Base-by-base conservation (phyloP, 1,140 invertebrate species). In the Sitophilus oryzae region DNA sequence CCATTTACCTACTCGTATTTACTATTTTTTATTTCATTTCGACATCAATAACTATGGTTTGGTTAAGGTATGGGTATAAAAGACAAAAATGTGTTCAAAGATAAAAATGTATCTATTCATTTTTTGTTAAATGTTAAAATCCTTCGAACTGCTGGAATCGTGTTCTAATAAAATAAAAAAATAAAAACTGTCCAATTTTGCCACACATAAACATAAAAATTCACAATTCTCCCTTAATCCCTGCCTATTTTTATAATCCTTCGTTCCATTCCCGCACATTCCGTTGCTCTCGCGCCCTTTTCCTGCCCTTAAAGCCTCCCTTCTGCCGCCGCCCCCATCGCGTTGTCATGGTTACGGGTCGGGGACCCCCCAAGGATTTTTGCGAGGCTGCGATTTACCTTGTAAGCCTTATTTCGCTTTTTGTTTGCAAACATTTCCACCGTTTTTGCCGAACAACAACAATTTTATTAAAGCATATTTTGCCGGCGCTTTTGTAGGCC, bases 391-490 rank as follows among this genome's bases (percentile, higher is more conserved):
- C 51, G 51, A 53, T 53, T 53, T 53, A 53, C 41, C 38, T 34
- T 21, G 16, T 42, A 30, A 51, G 49, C 51, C 51, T 22, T 40
- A 35, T 45, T 40, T 49, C 45, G 44, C 40, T 43, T 20, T 20
- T 55, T 41, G 44, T 49, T 55, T 49, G 52, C 45, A 55, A 55
- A 55, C 45, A 48, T 47, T 55, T 55, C 35, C n/a, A n/a, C 30
- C 43, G 36, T 55, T 48, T 55, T 41, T 21, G 25, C 11, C 25
- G 25, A 38, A 38, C 35, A 34, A 43, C 49, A 42, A 48, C 21
- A 48, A 49, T 40, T 21, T 20, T 6, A 22, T 18, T 5, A 37
- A 10, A 48, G 34, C 20, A 25, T 48, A 23, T 22, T 25, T 37
- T 23, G 25, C 25, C n/a, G n/a, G n/a, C n/a, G n/a, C n/a, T n/a